Base-by-base conservation (phyloP, 2,113 vertebrate species). In the Melanerpes aurifrons region DNA sequence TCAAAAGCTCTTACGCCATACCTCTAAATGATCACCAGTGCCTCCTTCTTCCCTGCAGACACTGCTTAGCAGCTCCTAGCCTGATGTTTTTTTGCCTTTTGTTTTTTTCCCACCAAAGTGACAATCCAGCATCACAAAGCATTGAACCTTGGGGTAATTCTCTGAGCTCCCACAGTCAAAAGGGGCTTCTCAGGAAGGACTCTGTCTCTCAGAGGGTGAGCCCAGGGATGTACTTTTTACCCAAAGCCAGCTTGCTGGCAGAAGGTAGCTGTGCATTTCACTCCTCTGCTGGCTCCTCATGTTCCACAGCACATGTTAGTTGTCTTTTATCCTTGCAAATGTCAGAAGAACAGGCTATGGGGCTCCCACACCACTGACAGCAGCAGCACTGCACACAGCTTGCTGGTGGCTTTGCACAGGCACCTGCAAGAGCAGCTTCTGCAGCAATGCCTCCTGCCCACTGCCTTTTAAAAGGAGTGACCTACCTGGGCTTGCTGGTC, bases 351-450 rank as follows among this genome's bases (percentile, higher is more conserved):
- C 0, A 3, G 0, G 20, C 53, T 0, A 1, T 6, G 6, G 43
- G 64, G 69, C 62, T 75, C 40, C 40, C 0, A 0, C 8, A 5
- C 37, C 0, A 0, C 2, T 76, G 79, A 40, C 4, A 3, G 67
- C 15, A 6, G 35, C 6, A 25, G 31, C 71, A 5, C 29, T 4
- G 31, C 16, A 2, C 11, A 0, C n/a, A 45, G 58, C 35, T 82
- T 1, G 0, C 40, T 43, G 47, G 18, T 62, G 59, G 16, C 56
- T 83, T 59, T 35, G 12, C 37, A 6, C 8, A 3, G 28, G 3
- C 0, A 0, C 20, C 22, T 19, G 58, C 58, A 13, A 7, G 53
- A 66, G 72, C 48, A 45, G 26, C 32, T 77, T 48, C 45, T 53
- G 50, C 50, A 11, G 6, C 53, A 61, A 64, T n/a, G 45, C 24